These are phyloP conservation scores for Clivina fossor DNA, from an alignment of 2,888 invertebrate genomes.

Conservation along the genomic window DNA sequence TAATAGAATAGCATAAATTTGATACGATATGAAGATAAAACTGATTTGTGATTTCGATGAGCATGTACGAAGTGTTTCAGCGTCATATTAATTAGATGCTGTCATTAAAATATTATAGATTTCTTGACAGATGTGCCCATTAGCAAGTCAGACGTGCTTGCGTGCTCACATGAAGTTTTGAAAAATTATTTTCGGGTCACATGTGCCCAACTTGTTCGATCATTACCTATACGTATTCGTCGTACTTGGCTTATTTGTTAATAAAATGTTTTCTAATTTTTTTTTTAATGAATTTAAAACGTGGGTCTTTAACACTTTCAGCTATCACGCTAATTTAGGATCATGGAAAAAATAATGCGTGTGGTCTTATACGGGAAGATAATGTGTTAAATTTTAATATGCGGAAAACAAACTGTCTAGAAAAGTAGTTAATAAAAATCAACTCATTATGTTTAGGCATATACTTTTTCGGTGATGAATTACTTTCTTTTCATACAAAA, in stretches of 20 bases:
- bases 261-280: constrained; percentile 6
- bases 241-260: constrained; percentile 3
- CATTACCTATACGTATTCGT: constrained; percentile 10
- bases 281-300: constrained; percentile 20
- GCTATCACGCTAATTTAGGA: constrained; percentile 14
- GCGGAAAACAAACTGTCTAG: constrained; percentile 10
- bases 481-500: too few relatives aligned
- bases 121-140: constrained; percentile 23
- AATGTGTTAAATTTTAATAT: constrained; percentile 15
- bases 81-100: constrained; percentile 20
- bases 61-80: constrained; percentile 7
- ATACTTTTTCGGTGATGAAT: too few relatives aligned
- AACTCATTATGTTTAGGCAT: constrained; percentile 13
- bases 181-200: constrained; percentile 29
- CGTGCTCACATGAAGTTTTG: constrained; percentile 28
- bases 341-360: constrained; percentile 11
- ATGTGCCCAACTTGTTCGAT: not conserved
- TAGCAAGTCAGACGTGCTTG: constrained; percentile 14
- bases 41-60: constrained; percentile 8
- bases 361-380: constrained; percentile 4
- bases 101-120: constrained; percentile 20
- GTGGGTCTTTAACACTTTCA: constrained; percentile 15
- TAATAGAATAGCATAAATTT: constrained; percentile 10
- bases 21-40: constrained; percentile 8
- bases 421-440: constrained; percentile 9